Evolutionary conservation across 2,797 vertebrate genomes (phyloP).

Genomic region (Mormyrops attenuatus): DNA sequence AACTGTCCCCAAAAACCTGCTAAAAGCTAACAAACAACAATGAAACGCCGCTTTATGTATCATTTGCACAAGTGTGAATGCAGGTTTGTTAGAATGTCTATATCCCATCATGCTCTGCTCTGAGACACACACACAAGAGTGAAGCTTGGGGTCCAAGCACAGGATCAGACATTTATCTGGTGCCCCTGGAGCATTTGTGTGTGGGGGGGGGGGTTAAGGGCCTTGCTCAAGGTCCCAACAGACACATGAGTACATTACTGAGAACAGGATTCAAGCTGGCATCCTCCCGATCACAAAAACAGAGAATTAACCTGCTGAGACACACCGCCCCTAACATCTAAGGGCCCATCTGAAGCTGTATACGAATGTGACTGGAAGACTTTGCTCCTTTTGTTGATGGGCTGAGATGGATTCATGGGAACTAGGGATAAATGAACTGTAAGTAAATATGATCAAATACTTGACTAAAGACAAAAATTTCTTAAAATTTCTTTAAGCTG

Average conservation of each 20-base stretch:
- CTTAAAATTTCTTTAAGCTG: neutral
- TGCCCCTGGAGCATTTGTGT: neutral
- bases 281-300: neutral
- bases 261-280: neutral
- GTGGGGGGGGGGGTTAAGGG: neutral
- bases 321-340: neutral
- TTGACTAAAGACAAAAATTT: neutral
- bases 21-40: neutral
- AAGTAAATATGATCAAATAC: neutral
- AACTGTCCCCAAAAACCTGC: neutral
- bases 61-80: neutral
- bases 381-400: neutral
- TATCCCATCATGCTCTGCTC: neutral
- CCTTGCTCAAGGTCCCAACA: neutral
- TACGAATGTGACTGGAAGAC: neutral
- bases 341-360: neutral
- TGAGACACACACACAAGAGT: neutral
- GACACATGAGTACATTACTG: neutral
- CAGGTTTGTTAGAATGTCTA: neutral
- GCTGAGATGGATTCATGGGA: neutral
- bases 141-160: neutral
- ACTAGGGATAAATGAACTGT: neutral
- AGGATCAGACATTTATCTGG: neutral
- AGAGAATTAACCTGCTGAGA: neutral
- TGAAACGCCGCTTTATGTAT: neutral